Base-by-base conservation (phyloP, 2,888 invertebrate genomes). In the Lamproptera curius region DNA sequence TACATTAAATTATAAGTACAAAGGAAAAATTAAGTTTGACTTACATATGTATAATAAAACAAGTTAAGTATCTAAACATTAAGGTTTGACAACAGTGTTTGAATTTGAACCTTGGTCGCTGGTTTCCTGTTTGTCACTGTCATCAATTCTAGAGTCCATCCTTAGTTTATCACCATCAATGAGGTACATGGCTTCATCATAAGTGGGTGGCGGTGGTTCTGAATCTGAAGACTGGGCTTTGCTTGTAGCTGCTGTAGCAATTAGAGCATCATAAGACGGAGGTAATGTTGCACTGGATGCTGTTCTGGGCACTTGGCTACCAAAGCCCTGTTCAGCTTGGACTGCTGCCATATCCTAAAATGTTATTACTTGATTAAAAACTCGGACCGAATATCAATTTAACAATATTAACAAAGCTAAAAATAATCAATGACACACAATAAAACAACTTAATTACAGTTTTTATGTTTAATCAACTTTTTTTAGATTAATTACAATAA, bases 201-300 rank as follows among this genome's bases (percentile, higher is more conserved):
- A 91, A 10, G 91, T 88, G 0, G 91, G 91, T 2, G 91, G 91
- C 9, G 91, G 91, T 20, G 87, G 78, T 64, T 90, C 91, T 11
- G 89, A 89, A 46, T 82, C 79, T 35, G 87, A 87, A 10, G 85
- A 70, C 48, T 84, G 81, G 5, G 86, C 83, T 66, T 86, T 85
- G 51, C 71, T 78, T 11, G 73, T 63, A 4, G 79, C 64, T 40
- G 76, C 70, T 61, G 70, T 81, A 40, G 83, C 65, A 59, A 90
- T 83, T 59, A 92, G 79, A 39, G 89, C 88, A 65, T 92, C 91
- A 70, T 92, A 92, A 0, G 91, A 87, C 5, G 91, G 91, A 31
- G 91, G 91, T 58, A 90, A 68, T 33, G 90, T 90, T 8, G 89
- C 85, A 67, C 87, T 89, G n/a, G 90, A 90, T 4, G 89, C 89